A percentile compares a stretch with the other conserved stretches of the same genome.
Conservation (phyloP, 1,140 invertebrate species). For the Helicoverpa armigera region DNA sequence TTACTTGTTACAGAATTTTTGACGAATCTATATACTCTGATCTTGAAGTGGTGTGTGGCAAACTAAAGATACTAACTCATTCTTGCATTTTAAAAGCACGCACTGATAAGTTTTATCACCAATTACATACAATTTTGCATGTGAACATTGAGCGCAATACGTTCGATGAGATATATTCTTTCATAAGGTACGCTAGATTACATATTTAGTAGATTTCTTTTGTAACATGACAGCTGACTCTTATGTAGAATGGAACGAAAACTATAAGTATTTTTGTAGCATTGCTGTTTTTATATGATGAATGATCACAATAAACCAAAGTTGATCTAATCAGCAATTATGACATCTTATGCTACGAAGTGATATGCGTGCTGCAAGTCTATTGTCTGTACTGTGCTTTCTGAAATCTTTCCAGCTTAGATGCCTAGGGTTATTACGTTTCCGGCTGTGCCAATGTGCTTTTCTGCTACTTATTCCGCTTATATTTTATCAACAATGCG, state of each 20-base stretch:
- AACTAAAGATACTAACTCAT: slow-evolving; percentile 83
- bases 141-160: slow-evolving; percentile 76
- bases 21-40: slow-evolving; percentile 83
- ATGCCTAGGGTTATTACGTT: too few relatives aligned
- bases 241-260: too few relatives aligned
- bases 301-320: too few relatives aligned
- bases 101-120: slow-evolving; percentile 80
- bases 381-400: too few relatives aligned
- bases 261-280: too few relatives aligned
- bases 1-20: slow-evolving; percentile 78
- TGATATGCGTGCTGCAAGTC: too few relatives aligned
- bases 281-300: too few relatives aligned
- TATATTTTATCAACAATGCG: not conserved
- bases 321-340: too few relatives aligned
- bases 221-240: too few relatives aligned
- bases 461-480: not conserved
- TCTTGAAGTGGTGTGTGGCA: slow-evolving; percentile 81
- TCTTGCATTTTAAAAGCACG: slow-evolving; percentile 82
- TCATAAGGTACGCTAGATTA: slow-evolving; percentile 72
- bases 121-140: slow-evolving; percentile 81
- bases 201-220: too few relatives aligned
- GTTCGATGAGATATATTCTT: slow-evolving; percentile 84
- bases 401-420: too few relatives aligned
- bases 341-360: too few relatives aligned
- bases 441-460: not conserved